Evolutionary conservation across 2,888 invertebrate species (phyloP), one percentile per base, ranked within the genome.

Genomic region (Steinernema hermaphroditum): DNA sequence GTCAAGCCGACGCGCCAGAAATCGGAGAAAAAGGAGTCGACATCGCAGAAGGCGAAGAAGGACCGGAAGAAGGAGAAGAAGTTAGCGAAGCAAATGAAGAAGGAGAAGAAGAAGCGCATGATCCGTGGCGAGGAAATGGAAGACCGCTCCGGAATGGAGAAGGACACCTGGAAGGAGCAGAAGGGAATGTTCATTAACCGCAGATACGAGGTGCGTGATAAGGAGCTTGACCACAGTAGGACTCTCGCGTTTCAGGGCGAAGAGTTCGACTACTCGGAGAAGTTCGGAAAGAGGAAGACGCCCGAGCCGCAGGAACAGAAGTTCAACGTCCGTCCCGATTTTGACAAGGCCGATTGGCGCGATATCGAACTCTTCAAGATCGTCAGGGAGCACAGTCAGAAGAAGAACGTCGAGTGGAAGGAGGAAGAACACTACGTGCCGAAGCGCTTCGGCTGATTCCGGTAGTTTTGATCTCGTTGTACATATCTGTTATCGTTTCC

Each of bases 271-370:
- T 84, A 83, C n/a, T 74, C 77, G 32, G 84, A 82, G 70, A 84
- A 85, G 70, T 85, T 85, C 43, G 82, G 82, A 75, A 81, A 85
- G 73, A 74, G 76, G 22, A 80, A 80, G 70, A 78, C 77, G 22
- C 46, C 74, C 34, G 78, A 79, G 27, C 76, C 76, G 22, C 76
- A 78, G 32, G 81, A 76, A 44, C 81, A 78, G 24, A 81, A 77
- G n/a, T 80, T 81, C 76, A 85, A 85, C 75, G 72, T 80, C 32
- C 76, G 85, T 54, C 85, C 85, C 50, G 83, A 84, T 71, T 85
- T 85, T 73, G 84, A 85, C 49, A 85, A 85, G 76, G 85, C 82
- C 19, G 83, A 83, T 46, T 84, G 82, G 82, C 80, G 83, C 41
- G 81, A 83, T 46, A 82, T 84, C 73, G 85, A 83, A 71, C 77